Percentiles rank a stretch among this genome's conserved stretches.
phyloP scores from a whole-genome alignment of 2,797 vertebrate species.

The Potorous gilbertii region DNA sequence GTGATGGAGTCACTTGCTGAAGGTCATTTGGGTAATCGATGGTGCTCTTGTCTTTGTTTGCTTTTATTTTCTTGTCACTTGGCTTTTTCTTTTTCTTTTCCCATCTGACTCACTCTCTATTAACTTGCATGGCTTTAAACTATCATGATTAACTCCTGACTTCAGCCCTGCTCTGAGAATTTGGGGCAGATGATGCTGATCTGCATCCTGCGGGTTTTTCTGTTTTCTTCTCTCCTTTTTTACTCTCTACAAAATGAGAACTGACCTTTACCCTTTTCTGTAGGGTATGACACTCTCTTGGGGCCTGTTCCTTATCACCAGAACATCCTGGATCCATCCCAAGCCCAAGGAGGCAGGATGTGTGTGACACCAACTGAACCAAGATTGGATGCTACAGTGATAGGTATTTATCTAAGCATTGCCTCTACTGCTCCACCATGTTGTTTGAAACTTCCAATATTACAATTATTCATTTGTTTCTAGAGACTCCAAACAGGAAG shows the following conservation, averaged over 20 bases:
- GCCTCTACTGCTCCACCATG: neutral
- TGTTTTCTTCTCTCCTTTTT: neutral
- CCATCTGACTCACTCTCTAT: neutral
- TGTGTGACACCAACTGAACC: neutral
- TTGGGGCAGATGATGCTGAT: neutral
- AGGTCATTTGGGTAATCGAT: neutral
- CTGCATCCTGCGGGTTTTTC: rapidly evolving
- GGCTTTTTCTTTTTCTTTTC: neutral
- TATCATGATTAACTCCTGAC: neutral
- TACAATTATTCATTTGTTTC: neutral
- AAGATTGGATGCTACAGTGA: neutral
- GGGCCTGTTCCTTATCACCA: neutral
- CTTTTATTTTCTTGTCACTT: too few species aligned
- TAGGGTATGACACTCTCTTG: neutral
- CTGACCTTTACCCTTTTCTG: neutral
- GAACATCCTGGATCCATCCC: neutral
- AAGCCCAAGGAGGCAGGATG: neutral
- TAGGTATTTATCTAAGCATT: neutral
- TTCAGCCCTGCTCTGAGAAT: neutral
- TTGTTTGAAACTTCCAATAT: neutral
- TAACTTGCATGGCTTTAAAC: neutral
- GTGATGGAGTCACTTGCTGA: neutral
- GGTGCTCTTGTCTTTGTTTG: neutral
- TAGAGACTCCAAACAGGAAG: neutral
- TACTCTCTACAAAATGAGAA: neutral